Evolutionary conservation across 30 jellyfish, hydroid and myxozoan genomes (phyloP), one percentile per base, ranked within the genome.

Genomic region (Aurelia sp.): DNA sequence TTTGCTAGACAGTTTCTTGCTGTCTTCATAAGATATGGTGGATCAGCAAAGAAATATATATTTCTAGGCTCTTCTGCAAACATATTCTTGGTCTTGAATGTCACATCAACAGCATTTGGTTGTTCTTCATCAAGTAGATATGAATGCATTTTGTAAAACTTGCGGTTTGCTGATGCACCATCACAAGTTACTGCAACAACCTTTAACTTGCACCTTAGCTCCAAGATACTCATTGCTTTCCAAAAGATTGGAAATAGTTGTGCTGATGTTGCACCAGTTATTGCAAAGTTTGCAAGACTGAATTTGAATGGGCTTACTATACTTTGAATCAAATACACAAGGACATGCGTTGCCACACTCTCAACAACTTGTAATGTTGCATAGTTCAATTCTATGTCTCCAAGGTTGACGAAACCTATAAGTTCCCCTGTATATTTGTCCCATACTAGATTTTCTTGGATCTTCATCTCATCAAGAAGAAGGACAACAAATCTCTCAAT

Each of bases 401-500:
- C 91, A 16, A 92, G 92, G 48, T 92, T 82, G 31, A 90, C 91
- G 78, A 50, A 76, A 51, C 96, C 95, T 22, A 92, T 92, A 41
- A 86, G 87, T 21, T 92, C 95, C 23, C 95, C 94, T 12, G 98
- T 66, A 71, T 92, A 93, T 66, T 92, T 92, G 77, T 86, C 95
- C 98, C 96, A 86, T 16, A 86, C 97, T 53, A 92, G 59, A 53
- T 75, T 79, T 33, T 92, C 91, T 65, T 92, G 91, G 35, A 85
- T 63, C 63, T 80, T 86, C 98, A 92, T 92, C 64, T 86, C 95
- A 59, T 92, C 98, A 71, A 86, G 59, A 33, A 80, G 47, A 52
- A 85, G 71, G 73, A 64, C 84, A 33, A 86, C 77, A 66, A 16
- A 86, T 19, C 79, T 48, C 60, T 91, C 90, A 16, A 30, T 57